A percentile compares a stretch with the other conserved stretches of the same genome.
Conservation (phyloP, 2,888 invertebrate species). For the Coecobrya sp. region DNA sequence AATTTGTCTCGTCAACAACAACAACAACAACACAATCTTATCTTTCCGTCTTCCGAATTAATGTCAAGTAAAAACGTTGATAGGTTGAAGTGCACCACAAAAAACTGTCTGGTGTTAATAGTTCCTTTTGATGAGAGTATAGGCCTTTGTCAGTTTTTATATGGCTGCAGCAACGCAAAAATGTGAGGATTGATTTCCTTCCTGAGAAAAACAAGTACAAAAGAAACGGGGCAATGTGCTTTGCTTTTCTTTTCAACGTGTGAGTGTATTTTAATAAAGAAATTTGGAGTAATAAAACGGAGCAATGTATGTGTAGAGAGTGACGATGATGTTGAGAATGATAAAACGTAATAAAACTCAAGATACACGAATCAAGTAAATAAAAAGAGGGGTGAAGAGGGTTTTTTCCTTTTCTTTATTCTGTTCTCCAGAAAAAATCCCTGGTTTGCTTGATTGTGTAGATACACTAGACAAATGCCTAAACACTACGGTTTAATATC, state of each 20-base stretch:
- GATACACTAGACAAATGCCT: neutral
- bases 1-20: conserved; percentile 36
- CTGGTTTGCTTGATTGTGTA: neutral
- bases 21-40: neutral
- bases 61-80: conserved; percentile 13
- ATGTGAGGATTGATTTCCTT: conserved; percentile 47
- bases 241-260: neutral
- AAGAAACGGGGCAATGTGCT: conserved; percentile 49
- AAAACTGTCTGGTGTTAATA: conserved; percentile 1
- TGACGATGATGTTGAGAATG: conserved; percentile 5
- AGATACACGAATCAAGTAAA: conserved; percentile 17
- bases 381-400: conserved; percentile 8
- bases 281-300: conserved; percentile 15
- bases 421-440: neutral
- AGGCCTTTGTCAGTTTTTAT: neutral
- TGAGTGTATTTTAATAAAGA: neutral
- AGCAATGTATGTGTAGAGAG: neutral
- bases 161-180: neutral
- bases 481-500: neutral
- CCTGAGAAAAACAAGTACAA: conserved; percentile 43
- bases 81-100: conserved; percentile 11
- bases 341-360: conserved; percentile 37
- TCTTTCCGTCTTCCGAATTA: neutral
- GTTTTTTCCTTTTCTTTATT: neutral
- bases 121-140: conserved; percentile 14